A percentile compares a stretch with the other conserved stretches of the same genome.
phyloP scores from a whole-genome alignment of 37 sponge, comb jelly and placozoan genomes.

The Haliclona indistincta region DNA sequence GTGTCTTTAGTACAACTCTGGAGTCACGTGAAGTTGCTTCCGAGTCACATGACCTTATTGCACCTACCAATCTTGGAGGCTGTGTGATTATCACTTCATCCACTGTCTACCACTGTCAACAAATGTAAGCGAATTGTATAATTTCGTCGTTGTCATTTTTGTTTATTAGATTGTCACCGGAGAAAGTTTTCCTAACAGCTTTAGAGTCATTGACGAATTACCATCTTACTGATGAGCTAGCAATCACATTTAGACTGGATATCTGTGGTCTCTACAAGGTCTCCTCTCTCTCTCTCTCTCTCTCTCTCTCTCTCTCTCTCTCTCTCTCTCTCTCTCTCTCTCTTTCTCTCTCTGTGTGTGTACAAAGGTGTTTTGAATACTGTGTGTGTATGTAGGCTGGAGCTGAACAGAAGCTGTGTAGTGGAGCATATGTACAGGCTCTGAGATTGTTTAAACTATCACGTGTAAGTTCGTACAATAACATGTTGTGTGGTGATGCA shows the following conservation, averaged over 20 bases:
- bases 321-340: conserved; percentile 47
- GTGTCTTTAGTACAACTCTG: conserved; percentile 19
- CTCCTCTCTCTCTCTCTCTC: neutral
- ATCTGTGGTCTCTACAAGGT: conserved; percentile 72
- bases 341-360: conserved; percentile 30
- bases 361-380: too few relatives aligned
- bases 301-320: conserved; percentile 27
- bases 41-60: neutral
- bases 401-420: conserved; percentile 41
- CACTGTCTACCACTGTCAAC: conserved; percentile 67
- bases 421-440: conserved; percentile 34
- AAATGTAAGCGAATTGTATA: conserved; percentile 28
- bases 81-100: conserved; percentile 63
- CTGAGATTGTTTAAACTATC: conserved; percentile 50
- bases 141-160: neutral
- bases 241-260: conserved; percentile 67
- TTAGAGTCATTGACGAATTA: conserved; percentile 24
- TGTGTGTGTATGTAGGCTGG: conserved; percentile 29
- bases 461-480: conserved; percentile 23
- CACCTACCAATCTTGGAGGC: conserved; percentile 57
- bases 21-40: conserved; percentile 1
- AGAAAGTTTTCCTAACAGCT: conserved; percentile 45
- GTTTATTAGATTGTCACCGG: conserved; percentile 26
- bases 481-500: neutral
- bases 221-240: conserved; percentile 58